phyloP scores from a whole-genome alignment of 1,140 invertebrate genomes.

The Cheumatopsyche charites region DNA sequence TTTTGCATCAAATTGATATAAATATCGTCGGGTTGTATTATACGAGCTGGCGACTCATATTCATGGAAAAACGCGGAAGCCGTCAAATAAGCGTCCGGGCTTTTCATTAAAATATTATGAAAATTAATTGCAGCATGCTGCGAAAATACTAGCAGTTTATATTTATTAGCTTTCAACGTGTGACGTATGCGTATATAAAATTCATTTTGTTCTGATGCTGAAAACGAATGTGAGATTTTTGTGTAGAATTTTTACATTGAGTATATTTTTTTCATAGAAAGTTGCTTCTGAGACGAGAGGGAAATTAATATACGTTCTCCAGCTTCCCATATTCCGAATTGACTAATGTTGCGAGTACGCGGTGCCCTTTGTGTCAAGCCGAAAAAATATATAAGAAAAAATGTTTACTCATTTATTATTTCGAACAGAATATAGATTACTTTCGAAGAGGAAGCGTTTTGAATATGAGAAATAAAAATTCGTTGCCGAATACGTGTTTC shows the following conservation, averaged over 20 bases:
- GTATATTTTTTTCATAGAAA: constrained; percentile 5
- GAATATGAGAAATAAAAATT: constrained; percentile 4
- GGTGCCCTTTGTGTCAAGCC: constrained; percentile 27
- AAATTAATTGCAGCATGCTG: constrained; percentile 29
- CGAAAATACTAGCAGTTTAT: constrained; percentile 22
- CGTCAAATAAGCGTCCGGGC: constrained; percentile 32
- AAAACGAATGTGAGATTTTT: neutral
- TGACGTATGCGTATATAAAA: neutral
- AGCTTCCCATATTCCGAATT: constrained; percentile 19
- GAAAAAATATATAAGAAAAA: constrained; percentile 27
- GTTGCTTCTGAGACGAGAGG: constrained; percentile 4
- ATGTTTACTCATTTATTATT: constrained; percentile 31
- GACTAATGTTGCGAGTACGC: constrained; percentile 33
- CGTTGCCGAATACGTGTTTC: too few species aligned
- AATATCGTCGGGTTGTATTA: neutral
- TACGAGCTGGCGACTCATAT: constrained; percentile 1
- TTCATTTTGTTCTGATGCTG: neutral
- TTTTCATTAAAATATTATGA: constrained; percentile 36
- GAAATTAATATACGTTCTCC: constrained; percentile 28
- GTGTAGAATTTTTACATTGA: neutral
- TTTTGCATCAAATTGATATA: constrained; percentile 25
- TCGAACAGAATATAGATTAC: constrained; percentile 14
- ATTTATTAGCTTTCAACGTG: constrained; percentile 11
- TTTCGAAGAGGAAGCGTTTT: constrained; percentile 6
- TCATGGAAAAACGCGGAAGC: constrained; percentile 28